Percentiles rank a stretch among this genome's conserved stretches.
Evolutionary conservation across 2,113 vertebrate species (phyloP).

Genomic region (Eudorcas thomsonii): DNA sequence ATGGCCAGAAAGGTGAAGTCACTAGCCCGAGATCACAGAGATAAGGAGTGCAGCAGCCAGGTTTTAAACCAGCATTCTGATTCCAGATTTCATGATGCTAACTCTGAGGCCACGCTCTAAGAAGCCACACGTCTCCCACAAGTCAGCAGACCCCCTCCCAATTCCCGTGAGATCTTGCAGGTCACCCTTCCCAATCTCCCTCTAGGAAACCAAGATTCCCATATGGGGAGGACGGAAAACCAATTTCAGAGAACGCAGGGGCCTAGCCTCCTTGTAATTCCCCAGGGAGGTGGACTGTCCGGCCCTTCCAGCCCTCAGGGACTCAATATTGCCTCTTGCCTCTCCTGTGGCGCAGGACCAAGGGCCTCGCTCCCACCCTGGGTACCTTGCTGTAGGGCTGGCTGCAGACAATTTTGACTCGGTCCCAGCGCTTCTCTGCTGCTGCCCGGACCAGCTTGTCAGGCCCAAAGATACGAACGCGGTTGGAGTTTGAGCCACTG

Average conservation of each 20-base stretch:
- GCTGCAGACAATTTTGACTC: conserved; percentile 90
- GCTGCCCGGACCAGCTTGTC: conserved; percentile 87
- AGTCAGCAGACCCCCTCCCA: background rate
- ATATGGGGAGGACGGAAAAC: background rate
- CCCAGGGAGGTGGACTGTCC: background rate
- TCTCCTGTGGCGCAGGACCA: too few relatives aligned
- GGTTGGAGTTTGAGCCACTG: conserved; percentile 84
- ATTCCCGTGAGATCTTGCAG: background rate
- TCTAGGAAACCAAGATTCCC: background rate
- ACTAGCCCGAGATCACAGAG: background rate
- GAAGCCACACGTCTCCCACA: background rate
- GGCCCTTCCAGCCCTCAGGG: background rate
- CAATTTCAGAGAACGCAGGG: background rate
- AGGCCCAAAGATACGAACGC: conserved; percentile 88
- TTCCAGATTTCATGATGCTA: background rate
- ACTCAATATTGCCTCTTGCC: rapidly evolving
- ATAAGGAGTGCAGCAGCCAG: background rate
- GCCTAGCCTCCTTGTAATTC: background rate
- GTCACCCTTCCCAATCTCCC: background rate
- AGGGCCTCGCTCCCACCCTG: background rate
- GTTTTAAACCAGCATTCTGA: background rate
- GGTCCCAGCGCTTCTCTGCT: conserved; percentile 91
- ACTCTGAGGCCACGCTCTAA: background rate
- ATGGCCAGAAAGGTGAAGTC: background rate
- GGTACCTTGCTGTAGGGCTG: conserved; percentile 92